phyloP scores from a whole-genome alignment of 2,888 invertebrate genomes.

The Linnaemya tessellans region DNA sequence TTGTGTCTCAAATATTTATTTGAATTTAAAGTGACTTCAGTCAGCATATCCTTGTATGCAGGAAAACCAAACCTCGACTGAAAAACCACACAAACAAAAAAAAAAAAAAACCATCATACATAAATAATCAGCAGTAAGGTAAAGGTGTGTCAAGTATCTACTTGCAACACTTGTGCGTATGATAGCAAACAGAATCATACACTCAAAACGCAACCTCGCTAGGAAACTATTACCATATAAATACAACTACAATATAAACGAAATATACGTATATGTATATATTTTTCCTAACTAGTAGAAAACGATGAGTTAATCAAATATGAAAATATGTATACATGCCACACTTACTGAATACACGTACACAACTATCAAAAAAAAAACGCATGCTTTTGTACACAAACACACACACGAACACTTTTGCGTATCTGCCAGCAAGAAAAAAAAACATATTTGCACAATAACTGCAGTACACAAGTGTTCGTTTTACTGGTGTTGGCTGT shows the following conservation, averaged over 20 bases:
- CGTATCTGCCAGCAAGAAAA: neutral
- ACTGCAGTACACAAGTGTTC: conserved; percentile 27
- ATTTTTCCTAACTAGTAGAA: conserved; percentile 28
- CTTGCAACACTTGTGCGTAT: conserved; percentile 49
- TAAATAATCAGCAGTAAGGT: conserved; percentile 51
- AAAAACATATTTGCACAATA: conserved; percentile 46
- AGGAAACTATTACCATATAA: conserved; percentile 52
- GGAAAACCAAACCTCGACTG: neutral
- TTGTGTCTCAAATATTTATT: conserved; percentile 35
- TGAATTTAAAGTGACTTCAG: conserved; percentile 31
- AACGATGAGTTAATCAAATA: conserved; percentile 68
- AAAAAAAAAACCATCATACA: conserved; percentile 46
- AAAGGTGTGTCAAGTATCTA: conserved; percentile 67
- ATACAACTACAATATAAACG: conserved; percentile 31
- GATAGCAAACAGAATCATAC: conserved; percentile 9
- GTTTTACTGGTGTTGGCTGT: conserved; percentile 1
- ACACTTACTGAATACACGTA: conserved; percentile 46
- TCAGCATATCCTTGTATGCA: neutral
- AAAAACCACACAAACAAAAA: neutral
- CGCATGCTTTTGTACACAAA: neutral
- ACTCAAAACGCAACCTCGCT: conserved; percentile 15
- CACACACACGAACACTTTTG: neutral
- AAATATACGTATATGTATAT: neutral
- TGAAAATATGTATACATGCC: conserved; percentile 60
- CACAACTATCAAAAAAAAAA: conserved; percentile 23